Conservation (phyloP, 2,113 vertebrate genomes). For the Poeciliopsis prolifica region DNA sequence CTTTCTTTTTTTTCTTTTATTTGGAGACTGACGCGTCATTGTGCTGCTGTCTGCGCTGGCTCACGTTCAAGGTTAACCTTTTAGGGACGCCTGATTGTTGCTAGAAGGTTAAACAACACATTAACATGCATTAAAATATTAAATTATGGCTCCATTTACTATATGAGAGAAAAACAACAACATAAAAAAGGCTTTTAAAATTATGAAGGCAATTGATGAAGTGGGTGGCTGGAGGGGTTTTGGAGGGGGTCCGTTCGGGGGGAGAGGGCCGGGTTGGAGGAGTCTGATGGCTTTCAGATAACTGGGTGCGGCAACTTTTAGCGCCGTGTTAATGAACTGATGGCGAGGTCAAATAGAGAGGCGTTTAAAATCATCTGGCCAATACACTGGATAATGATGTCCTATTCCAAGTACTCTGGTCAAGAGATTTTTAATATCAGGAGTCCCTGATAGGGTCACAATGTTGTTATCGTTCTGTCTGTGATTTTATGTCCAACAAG, state of each 20-base stretch:
- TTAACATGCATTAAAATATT: slow-evolving; percentile 86
- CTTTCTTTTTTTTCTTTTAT: slow-evolving; percentile 61
- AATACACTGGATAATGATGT: slow-evolving; percentile 26
- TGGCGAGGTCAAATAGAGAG: slow-evolving; percentile 61
- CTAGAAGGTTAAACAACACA: slow-evolving; percentile 85
- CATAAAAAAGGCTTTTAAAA: slow-evolving; percentile 86
- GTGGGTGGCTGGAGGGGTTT: slow-evolving; percentile 44
- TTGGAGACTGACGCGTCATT: slow-evolving; percentile 87
- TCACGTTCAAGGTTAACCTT: slow-evolving; percentile 91
- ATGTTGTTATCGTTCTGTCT: neutral
- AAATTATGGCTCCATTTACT: slow-evolving; percentile 84
- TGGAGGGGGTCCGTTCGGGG: slow-evolving; percentile 17
- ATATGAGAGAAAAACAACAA: slow-evolving; percentile 84
- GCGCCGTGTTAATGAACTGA: slow-evolving; percentile 72
- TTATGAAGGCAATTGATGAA: slow-evolving; percentile 81
- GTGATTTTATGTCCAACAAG: neutral
- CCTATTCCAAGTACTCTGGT: no score
- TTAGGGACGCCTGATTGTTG: slow-evolving; percentile 83
- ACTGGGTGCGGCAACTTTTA: slow-evolving; percentile 55
- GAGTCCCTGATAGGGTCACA: neutral
- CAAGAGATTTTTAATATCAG: no score
- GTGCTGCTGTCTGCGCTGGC: slow-evolving; percentile 86
- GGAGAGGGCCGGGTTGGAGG: slow-evolving; percentile 14
- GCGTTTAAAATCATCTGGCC: slow-evolving; percentile 45
- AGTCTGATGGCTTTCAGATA: slow-evolving; percentile 58